Evolutionary conservation across 2,113 vertebrate genomes (phyloP).

Genomic region (Oreochromis spilurus): DNA sequence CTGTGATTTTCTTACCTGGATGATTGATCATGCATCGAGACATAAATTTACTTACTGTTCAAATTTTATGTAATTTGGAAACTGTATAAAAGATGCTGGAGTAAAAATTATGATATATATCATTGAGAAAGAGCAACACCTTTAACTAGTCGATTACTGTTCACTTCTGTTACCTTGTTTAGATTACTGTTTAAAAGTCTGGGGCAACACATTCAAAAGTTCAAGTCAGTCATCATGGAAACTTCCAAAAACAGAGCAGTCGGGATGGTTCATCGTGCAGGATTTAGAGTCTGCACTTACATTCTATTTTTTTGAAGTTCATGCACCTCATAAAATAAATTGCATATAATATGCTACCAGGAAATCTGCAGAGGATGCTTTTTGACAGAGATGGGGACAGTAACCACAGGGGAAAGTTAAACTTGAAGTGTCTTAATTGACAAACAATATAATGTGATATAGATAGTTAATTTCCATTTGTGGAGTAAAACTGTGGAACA

Average conservation of each 20-base stretch:
- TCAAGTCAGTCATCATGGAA: neutral
- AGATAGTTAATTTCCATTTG: neutral
- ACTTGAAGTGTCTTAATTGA: neutral
- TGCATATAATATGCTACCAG: neutral
- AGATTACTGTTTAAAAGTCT: neutral
- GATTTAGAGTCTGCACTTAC: neutral
- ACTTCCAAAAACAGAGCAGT: neutral
- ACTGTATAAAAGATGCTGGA: neutral
- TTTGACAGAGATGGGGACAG: neutral
- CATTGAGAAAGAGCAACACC: neutral
- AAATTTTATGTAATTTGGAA: neutral
- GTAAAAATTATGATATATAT: neutral
- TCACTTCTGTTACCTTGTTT: neutral
- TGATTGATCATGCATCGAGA: rapidly evolving
- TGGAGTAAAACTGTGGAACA: neutral
- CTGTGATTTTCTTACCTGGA: neutral
- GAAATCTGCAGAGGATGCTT: neutral
- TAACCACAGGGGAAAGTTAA: neutral
- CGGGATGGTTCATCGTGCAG: neutral
- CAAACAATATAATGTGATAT: neutral
- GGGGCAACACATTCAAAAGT: neutral
- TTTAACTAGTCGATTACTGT: neutral
- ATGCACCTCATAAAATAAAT: neutral
- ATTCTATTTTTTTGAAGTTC: neutral
- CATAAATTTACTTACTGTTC: neutral